phyloP scores from a whole-genome alignment of 2,113 vertebrate genomes.

The Pseudorasbora parva region DNA sequence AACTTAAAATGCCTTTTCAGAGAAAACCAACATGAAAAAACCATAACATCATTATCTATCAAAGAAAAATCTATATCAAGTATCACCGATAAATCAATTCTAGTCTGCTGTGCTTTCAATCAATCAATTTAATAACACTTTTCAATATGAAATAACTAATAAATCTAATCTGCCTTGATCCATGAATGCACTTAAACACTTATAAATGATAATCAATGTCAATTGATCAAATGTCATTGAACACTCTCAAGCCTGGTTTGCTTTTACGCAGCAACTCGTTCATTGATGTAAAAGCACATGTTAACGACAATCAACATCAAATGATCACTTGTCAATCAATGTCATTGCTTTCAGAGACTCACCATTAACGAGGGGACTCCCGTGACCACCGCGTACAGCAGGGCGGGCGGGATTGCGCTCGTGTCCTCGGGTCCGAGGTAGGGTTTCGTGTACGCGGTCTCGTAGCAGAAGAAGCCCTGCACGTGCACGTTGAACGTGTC shows the following conservation, averaged over 20 bases:
- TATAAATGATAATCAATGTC: not conserved
- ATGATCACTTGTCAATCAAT: not conserved
- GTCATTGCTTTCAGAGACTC: slow-evolving; percentile 68
- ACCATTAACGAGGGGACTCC: slow-evolving; percentile 91
- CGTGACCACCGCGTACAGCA: slow-evolving; percentile 89
- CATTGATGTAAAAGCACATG: not conserved
- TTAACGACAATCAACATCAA: not conserved
- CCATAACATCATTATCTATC: not conserved
- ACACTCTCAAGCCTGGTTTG: not conserved
- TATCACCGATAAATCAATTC: not conserved
- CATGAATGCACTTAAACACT: not conserved
- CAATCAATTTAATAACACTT: not conserved
- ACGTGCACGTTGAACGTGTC: slow-evolving; percentile 95
- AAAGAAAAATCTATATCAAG: not conserved
- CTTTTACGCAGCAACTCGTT: not conserved
- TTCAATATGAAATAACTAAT: not conserved
- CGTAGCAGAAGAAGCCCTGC: slow-evolving; percentile 97
- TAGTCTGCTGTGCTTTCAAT: not conserved
- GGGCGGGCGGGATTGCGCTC: slow-evolving; percentile 89
- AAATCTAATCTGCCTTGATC: not conserved
- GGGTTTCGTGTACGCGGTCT: slow-evolving; percentile 90
- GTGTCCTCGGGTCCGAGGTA: slow-evolving; percentile 92
- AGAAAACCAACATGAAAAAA: not conserved
- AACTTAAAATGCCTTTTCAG: not conserved
- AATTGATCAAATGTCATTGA: not conserved